Base-by-base conservation (phyloP, 2,113 vertebrate species). In the Ictidomys tridecemlineatus region DNA sequence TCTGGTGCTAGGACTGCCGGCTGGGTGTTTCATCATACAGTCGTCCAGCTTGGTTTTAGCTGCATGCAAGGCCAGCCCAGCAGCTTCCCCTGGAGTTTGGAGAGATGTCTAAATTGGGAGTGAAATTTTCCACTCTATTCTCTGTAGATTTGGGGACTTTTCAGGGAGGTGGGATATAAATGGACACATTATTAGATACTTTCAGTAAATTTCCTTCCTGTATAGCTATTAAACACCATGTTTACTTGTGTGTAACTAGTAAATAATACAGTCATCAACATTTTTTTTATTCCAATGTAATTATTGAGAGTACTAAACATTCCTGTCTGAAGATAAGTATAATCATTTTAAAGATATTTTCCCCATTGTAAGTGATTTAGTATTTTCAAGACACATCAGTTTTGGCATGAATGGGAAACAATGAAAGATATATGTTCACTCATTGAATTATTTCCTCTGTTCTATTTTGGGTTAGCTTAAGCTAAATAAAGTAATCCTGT, bases 401-500 rank as follows among this genome's bases (percentile, higher is more conserved):
- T 95, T 96, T 76, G 92, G 76, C 80, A 92, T 65, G 61, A 93
- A 78, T 69, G 45, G 74, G 14, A 42, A 96, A 76, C 20, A 67
- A 73, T 34, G 34, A 95, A 93, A 85, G 65, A 96, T 85, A 42
- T 67, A 93, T 63, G 26, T 92, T 74, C n/a, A 90, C 56, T 93
- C n/a, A 56, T 56, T 93, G 85, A 78, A 85, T 96, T 85, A 80
- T 95, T 97, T 97, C 96, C 92, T 87, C 61, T 92, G 39, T 85
- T 95, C 90, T 97, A 95, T 90, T 96, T 96, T 93, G 58, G 63
- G 14, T 56, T 89, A 63, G 4, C 77, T 90, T 93, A 93, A 88
- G 32, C 87, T 92, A 96, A 96, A 96, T 86, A 96, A 97, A 98
- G 61, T 69, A 82, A 61, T 90, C 72, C 51, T 95, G n/a, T 87